phyloP scores from a whole-genome alignment of 2,797 vertebrate genomes.

The Coregonus suidteri region DNA sequence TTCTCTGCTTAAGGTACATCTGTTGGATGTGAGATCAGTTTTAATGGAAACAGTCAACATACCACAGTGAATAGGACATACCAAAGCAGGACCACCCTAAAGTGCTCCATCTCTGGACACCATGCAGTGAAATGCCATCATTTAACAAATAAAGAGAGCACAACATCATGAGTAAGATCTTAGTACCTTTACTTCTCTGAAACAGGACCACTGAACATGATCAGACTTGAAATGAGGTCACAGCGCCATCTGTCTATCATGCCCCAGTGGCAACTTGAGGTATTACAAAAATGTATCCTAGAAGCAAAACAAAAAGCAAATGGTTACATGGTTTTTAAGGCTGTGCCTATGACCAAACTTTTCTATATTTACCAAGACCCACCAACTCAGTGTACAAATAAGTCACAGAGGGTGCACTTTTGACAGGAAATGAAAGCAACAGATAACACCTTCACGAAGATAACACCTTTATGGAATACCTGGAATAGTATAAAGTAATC shows the following conservation, averaged over 20 bases:
- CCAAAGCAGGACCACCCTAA: background rate
- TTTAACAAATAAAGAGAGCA: background rate
- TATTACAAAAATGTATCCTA: background rate
- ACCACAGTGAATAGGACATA: slow-evolving; percentile 24
- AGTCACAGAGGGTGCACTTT: background rate
- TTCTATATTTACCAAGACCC: background rate
- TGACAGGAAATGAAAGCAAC: background rate
- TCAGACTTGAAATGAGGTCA: background rate
- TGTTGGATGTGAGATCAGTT: slow-evolving; percentile 79
- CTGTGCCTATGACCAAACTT: no score
- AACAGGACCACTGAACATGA: background rate
- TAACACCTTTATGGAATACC: no score
- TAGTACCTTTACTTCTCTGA: background rate
- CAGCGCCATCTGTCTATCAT: background rate
- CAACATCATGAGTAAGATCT: background rate
- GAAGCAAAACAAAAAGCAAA: background rate
- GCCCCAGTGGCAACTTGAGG: background rate
- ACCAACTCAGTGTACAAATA: background rate
- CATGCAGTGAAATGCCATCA: background rate
- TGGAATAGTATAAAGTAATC: no score
- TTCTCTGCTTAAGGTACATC: slow-evolving; percentile 72
- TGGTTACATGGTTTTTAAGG: background rate
- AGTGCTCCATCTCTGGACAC: background rate
- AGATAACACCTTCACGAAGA: no score
- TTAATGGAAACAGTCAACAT: slow-evolving; percentile 73